Base-by-base conservation (phyloP, 2,888 invertebrate genomes). In the Pasiphila rectangulata region DNA sequence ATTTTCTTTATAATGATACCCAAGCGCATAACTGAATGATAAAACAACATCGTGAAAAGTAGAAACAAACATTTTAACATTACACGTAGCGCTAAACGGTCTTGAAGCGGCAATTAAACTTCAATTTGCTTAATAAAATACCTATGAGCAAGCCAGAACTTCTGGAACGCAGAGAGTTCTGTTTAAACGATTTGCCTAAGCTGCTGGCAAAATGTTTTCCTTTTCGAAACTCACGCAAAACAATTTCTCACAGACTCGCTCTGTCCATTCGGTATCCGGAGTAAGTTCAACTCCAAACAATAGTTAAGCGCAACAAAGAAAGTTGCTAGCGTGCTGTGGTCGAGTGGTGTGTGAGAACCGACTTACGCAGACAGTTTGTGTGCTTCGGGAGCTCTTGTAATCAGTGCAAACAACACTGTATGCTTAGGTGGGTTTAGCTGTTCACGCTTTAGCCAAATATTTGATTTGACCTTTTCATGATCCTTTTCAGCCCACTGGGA, bases 131-230 rank as follows among this genome's bases (percentile, higher is more conserved):
- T 56, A 53, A 56, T 77, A 75, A 79, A 80, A 79, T 76, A 32
- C 32, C 32, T 32, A 79, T 77, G 71, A 69, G 70, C 68, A 62
- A 57, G 61, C 65, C 59, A 60, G 61, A 71, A 71, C 66, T 72
- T 68, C 55, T 47, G 57, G 60, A 57, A 56, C 51, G 61, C 52
- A 58, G 55, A 57, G 59, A 50, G 50, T 50, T 50, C 37, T 69
- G 63, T 67, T 72, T 75, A 72, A 80, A 73, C 78, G 79, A 82
- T 83, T 84, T 82, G 76, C 77, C 68, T 83, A 85, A 86, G 81
- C 84, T 81, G 69, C 73, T 75, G 59, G 73, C 75, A 76, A 83
- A 85, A 84, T 82, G 79, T 85, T 86, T 84, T 86, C 84, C 83
- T 83, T 83, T 78, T 69, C 69, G 66, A 67, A 83, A 85, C 83